Evolutionary conservation across 2,888 invertebrate species (phyloP), one percentile per base, ranked within the genome.

Genomic region (Erebia ligea): DNA sequence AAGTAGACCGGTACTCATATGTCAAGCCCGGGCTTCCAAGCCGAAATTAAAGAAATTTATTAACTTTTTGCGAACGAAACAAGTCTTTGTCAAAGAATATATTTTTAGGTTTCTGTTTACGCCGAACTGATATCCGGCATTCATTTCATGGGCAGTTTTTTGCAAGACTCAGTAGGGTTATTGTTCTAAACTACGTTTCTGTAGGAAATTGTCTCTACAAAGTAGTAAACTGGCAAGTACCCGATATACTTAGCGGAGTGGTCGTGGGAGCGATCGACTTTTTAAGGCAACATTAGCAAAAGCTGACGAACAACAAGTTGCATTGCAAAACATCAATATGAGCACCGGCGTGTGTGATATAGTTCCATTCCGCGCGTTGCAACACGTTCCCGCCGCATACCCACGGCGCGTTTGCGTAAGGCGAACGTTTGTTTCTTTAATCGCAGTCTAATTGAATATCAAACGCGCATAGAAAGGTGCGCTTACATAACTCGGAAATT

Each of bases 391-490:
- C 54, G 8, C 34, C n/a, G 63, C 52, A 17, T 2, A 10, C 42
- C 42, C 11, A 5, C 42, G 54, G 10, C 10, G 19, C 52, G 70
- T 69, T 76, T 77, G 70, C 72, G 77, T 72, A 76, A 76, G 73
- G 19, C 56, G 50, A 58, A 71, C 70, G 64, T 70, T 74, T 67
- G 73, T 73, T 75, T 73, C 73, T 75, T 73, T 71, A 72, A 75
- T 73, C 71, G 71, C 70, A 68, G 62, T 68, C 71, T 74, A 75
- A 75, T 73, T 64, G 73, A 76, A 74, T 74, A 76, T 76, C 76
- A 65, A 71, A 72, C 69, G 67, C 74, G 74, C 75, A 74, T 73
- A 76, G 76, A 76, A 76, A 76, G 76, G 75, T 67, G 67, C 56
- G 57, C 67, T 76, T 74, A 69, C 70, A 62, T 72, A 74, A 76